A percentile compares a stretch with the other conserved stretches of the same genome.
phyloP scores from a whole-genome alignment of 1,140 invertebrate species.

The Odontomachus brunneus region DNA sequence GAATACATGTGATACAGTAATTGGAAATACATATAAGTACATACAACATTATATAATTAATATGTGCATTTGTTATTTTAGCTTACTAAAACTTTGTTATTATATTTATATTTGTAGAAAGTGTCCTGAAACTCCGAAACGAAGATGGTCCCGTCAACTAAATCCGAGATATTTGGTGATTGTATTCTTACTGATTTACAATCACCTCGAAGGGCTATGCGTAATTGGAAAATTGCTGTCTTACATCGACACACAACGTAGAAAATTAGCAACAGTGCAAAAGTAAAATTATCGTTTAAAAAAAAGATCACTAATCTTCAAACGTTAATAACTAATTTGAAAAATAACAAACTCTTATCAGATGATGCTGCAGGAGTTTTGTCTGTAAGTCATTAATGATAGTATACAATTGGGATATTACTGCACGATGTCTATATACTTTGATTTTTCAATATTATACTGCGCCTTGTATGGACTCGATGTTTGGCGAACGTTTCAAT shows the following conservation, averaged over 20 bases:
- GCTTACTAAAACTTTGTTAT: neutral
- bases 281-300: neutral
- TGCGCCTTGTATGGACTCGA: no score
- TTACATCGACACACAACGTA: neutral
- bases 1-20: no score
- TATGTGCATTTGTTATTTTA: neutral
- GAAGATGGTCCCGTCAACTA: neutral
- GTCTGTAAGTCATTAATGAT: neutral
- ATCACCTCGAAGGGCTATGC: neutral
- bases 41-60: neutral
- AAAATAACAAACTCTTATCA: neutral
- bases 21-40: neutral
- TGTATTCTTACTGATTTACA: neutral
- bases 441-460: no score
- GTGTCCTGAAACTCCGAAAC: neutral
- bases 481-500: no score
- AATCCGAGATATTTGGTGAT: neutral
- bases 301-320: neutral
- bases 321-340: neutral
- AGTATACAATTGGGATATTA: no score
- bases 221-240: neutral
- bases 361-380: slow-evolving; percentile 6
- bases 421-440: no score
- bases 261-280: neutral
- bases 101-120: neutral